phyloP scores from a whole-genome alignment of 2,888 invertebrate species.

The Pyrgus malvae region DNA sequence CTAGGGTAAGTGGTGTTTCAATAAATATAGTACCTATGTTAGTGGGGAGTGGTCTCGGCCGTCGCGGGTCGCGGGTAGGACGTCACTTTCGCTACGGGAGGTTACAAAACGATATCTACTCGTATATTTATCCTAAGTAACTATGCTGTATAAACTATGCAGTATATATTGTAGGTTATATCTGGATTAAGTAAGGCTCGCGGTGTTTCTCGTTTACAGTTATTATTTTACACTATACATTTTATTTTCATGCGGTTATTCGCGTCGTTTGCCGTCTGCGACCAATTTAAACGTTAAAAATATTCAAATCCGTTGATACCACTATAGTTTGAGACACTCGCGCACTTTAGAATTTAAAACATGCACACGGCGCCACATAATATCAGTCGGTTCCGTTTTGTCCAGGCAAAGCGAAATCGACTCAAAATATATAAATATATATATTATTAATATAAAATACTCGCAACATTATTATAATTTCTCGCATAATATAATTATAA shows the following conservation, averaged over 20 bases:
- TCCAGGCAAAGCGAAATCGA: slow-evolving; percentile 5
- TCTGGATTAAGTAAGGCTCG: slow-evolving; percentile 9
- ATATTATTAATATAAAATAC: background rate
- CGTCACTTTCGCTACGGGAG: slow-evolving; percentile 5
- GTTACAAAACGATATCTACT: slow-evolving; percentile 14
- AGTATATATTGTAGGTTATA: background rate
- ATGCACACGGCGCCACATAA: slow-evolving; percentile 16
- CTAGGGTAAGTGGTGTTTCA: slow-evolving; percentile 21
- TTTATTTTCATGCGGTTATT: slow-evolving; percentile 11
- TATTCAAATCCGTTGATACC: slow-evolving; percentile 2
- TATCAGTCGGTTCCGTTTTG: slow-evolving; percentile 7
- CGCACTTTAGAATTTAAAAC: slow-evolving; percentile 14
- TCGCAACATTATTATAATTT: slow-evolving; percentile 1
- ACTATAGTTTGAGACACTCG: slow-evolving; percentile 17
- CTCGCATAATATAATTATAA: slow-evolving; percentile 5
- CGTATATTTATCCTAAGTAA: slow-evolving; percentile 19
- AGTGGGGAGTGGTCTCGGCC: slow-evolving; percentile 7
- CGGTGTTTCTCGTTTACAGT: background rate
- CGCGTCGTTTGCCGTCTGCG: background rate
- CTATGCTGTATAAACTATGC: background rate
- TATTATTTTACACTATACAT: slow-evolving; percentile 24
- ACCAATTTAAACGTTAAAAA: slow-evolving; percentile 10
- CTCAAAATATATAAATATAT: slow-evolving; percentile 2
- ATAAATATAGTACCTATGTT: slow-evolving; percentile 22
- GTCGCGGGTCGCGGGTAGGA: slow-evolving; percentile 1